These are phyloP conservation scores for Chorisops tibialis DNA, from an alignment of 2,888 invertebrate species.

Conservation along the genomic window DNA sequence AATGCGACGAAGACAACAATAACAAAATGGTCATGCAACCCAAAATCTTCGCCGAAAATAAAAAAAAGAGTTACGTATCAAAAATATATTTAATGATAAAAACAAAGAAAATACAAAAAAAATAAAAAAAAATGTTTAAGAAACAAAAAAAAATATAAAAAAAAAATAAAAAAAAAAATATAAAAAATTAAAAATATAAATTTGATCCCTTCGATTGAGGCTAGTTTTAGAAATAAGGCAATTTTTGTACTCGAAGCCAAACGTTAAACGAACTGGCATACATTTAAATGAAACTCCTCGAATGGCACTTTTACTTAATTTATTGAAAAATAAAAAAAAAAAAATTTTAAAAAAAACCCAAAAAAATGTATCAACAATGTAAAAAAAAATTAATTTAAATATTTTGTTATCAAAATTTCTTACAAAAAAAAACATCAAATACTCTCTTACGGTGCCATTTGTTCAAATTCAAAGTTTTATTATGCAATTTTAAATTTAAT, in stretches of 20 bases:
- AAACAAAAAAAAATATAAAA: slow-evolving; percentile 31
- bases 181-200: slow-evolving; percentile 26
- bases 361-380: slow-evolving; percentile 1
- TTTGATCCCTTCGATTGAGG: slow-evolving; percentile 8
- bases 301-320: slow-evolving; percentile 33
- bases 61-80: not conserved
- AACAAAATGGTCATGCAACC: no score
- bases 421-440: not conserved
- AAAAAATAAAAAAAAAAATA: slow-evolving; percentile 29
- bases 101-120: not conserved
- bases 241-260: not conserved
- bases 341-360: no score
- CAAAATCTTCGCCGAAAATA: no score
- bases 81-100: not conserved
- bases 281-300: slow-evolving; percentile 22
- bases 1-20: slow-evolving; percentile 25
- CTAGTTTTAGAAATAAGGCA: slow-evolving; percentile 1
- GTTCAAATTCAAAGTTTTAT: not conserved
- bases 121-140: slow-evolving; percentile 4
- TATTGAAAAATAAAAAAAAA: slow-evolving; percentile 15
- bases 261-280: slow-evolving; percentile 9
- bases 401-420: slow-evolving; percentile 3
- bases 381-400: not conserved
- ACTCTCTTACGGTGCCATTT: slow-evolving; percentile 27
- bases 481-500: not conserved